Base-by-base conservation (phyloP, 2,113 vertebrate genomes). In the Cyprinodon tularosa region DNA sequence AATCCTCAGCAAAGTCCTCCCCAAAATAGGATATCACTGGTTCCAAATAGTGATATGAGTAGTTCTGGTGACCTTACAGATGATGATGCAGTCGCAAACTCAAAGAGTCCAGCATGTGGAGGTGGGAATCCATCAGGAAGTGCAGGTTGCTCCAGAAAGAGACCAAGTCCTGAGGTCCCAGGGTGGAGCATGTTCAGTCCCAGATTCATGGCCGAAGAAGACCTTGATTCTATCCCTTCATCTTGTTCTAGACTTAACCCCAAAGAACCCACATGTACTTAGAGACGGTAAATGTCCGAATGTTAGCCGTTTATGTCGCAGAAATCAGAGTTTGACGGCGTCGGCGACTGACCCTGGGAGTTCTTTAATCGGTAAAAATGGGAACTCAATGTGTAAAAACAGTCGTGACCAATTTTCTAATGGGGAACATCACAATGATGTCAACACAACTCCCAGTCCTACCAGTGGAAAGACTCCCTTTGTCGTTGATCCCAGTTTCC, bases 271-370 rank as follows among this genome's bases (percentile, higher is more conserved):
- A 2, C 37, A 0, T 53, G 57, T 50, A 63, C 69, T 13, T 13
- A 4, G 38, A 37, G 60, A 77, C 8, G 12, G 20, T n/a, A 72
- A 62, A 4, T 20, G 22, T 62, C 14, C 20, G 53, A 15, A 61
- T 40, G 6, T 74, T 68, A 74, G 75, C 38, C 80, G 74, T 0
- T 78, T 83, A 0, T 80, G 73, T 47, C 80, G 82, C 60, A 66
- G 40, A 69, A 82, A 77, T 66, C 11, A 65, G 36, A 13, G 65
- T 53, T 40, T 60, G 12, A 81, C 8, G 37, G 0, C 59, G 29
- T 47, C 71, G 9, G n/a, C 53, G 3, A 66, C 48, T 79, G 77
- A 88, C 59, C 14, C 77, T 0, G 68, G 48, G 40, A 82, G 47
- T 47, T 1, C 61, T 39, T 53, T 62, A 48, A 2, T n/a, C 40